phyloP scores from a whole-genome alignment of 1,140 invertebrate genomes.

The Aphidius ervi region DNA sequence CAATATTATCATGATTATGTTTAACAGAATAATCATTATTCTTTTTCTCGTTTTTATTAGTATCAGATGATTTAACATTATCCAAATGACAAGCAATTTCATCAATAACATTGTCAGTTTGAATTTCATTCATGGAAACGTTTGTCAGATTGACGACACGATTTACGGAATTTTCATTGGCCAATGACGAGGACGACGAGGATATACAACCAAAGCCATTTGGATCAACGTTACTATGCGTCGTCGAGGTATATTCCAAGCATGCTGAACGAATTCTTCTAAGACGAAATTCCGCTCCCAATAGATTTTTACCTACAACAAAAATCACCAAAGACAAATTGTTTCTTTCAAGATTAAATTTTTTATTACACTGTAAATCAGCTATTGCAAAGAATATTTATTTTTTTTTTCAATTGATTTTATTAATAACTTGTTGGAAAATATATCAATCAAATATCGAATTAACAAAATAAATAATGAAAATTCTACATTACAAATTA shows the following conservation, averaged over 20 bases:
- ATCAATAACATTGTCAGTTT: background rate
- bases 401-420: too few relatives aligned
- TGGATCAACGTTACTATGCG: conserved; percentile 2
- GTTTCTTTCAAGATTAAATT: too few relatives aligned
- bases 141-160: conserved; percentile 27
- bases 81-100: background rate
- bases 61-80: background rate
- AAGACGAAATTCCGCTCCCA: conserved; percentile 59
- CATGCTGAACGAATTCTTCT: conserved; percentile 58
- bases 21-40: conserved; percentile 4
- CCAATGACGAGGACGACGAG: conserved; percentile 33
- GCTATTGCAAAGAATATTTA: too few relatives aligned
- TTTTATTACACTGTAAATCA: too few relatives aligned
- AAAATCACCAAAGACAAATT: conserved; percentile 3
- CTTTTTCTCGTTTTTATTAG: background rate
- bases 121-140: conserved; percentile 29
- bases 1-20: conserved; percentile 12
- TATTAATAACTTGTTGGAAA: too few relatives aligned
- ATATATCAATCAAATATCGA: too few relatives aligned
- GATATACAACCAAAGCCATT: conserved; percentile 26
- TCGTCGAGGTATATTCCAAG: conserved; percentile 34
- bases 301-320: conserved; percentile 39
- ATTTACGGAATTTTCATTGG: conserved; percentile 35
- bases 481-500: too few relatives aligned
- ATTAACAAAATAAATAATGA: too few relatives aligned